Conservation (phyloP, 2,113 vertebrate genomes). For the Gracilinanus agilis region DNA sequence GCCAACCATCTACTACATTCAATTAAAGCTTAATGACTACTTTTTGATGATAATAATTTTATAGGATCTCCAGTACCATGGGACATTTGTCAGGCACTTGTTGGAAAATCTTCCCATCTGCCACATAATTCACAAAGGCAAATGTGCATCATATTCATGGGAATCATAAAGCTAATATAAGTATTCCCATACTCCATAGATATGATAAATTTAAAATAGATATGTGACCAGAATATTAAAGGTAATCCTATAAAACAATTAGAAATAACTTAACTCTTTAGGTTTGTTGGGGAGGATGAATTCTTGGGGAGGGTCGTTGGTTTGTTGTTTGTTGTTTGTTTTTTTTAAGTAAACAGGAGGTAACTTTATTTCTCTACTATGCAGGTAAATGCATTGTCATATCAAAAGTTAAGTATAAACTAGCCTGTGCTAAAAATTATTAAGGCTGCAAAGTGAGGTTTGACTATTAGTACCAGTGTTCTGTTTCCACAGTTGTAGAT, state of each 20-base stretch:
- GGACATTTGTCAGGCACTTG: slow-evolving; percentile 23
- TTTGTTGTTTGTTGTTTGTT: neutral
- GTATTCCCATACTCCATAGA: neutral
- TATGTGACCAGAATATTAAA: neutral
- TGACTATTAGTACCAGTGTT: slow-evolving; percentile 74
- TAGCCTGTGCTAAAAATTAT: slow-evolving; percentile 86
- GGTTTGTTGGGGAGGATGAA: neutral
- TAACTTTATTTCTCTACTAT: slow-evolving; percentile 96
- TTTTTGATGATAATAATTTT: neutral
- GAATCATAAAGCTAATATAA: slow-evolving; percentile 49
- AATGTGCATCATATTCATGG: slow-evolving; percentile 17
- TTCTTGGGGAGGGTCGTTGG: neutral
- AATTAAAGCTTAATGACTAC: neutral
- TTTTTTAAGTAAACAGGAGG: slow-evolving; percentile 83
- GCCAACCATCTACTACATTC: neutral
- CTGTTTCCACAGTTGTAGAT: slow-evolving; percentile 65
- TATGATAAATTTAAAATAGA: neutral
- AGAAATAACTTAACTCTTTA: neutral
- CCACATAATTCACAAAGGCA: slow-evolving; percentile 10
- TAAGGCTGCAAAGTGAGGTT: slow-evolving; percentile 88
- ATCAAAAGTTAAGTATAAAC: slow-evolving; percentile 91
- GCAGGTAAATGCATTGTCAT: slow-evolving; percentile 93
- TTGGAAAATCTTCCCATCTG: slow-evolving; percentile 4
- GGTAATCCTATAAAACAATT: neutral
- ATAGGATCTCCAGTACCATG: slow-evolving; percentile 27